phyloP scores from a whole-genome alignment of 1,140 invertebrate genomes.

The Drosophila aff. region DNA sequence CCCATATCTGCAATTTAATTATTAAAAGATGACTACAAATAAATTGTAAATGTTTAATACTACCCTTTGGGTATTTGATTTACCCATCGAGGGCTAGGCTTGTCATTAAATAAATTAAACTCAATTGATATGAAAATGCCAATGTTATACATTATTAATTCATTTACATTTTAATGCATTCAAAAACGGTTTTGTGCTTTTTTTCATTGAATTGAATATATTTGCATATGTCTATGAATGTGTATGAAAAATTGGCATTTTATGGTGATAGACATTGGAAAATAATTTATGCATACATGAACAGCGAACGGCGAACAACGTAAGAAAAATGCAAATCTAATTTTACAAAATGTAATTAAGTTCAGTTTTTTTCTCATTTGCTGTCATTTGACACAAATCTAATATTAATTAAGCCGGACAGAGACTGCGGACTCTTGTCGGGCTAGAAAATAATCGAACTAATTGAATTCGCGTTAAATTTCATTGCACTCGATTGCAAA shows the following conservation, averaged over 20 bases:
- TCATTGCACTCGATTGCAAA: background rate
- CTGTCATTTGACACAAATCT: conserved; percentile 16
- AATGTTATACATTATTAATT: background rate
- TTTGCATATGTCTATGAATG: background rate
- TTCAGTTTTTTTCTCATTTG: conserved; percentile 7
- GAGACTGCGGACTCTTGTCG: background rate
- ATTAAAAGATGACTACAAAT: background rate
- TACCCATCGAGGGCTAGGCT: background rate
- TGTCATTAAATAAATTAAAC: background rate
- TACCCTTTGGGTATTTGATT: background rate
- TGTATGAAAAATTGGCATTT: conserved; percentile 16
- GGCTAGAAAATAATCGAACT: conserved; percentile 45
- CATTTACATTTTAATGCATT: conserved; percentile 1
- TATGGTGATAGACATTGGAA: conserved; percentile 28
- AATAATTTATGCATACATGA: conserved; percentile 46
- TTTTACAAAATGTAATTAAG: conserved; percentile 41
- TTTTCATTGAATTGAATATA: background rate
- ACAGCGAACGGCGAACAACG: background rate
- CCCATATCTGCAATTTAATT: background rate
- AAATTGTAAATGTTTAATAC: background rate
- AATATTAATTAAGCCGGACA: conserved; percentile 37
- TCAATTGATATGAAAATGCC: background rate
- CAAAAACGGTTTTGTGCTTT: conserved; percentile 3
- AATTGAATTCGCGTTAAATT: conserved; percentile 57
- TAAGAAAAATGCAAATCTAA: conserved; percentile 27